Evolutionary conservation across 2,113 vertebrate genomes (phyloP).

Genomic region (Corynorhinus townsendii): DNA sequence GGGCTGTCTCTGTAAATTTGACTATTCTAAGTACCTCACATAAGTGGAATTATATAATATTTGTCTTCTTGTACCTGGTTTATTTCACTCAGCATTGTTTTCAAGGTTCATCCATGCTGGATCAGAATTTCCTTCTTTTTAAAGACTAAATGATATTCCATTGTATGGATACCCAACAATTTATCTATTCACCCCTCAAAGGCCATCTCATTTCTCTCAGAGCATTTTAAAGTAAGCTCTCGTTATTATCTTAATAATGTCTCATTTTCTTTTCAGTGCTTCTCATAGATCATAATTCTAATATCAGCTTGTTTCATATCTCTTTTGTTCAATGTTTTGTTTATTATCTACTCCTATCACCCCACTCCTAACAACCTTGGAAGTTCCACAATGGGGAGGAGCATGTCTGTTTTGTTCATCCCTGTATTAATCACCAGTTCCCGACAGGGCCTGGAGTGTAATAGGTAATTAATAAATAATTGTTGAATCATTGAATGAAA

Average conservation of each 20-base stretch:
- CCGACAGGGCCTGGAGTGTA: neutral
- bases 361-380: neutral
- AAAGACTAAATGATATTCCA: neutral
- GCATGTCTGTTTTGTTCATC: neutral
- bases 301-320: neutral
- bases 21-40: neutral
- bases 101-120: neutral
- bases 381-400: neutral
- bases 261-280: neutral
- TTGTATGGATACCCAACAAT: accelerated
- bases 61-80: neutral
- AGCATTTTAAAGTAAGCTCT: neutral
- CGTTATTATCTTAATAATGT: neutral
- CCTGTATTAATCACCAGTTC: neutral
- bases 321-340: neutral
- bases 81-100: neutral
- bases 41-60: neutral
- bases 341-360: neutral
- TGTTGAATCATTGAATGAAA: neutral
- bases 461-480: neutral
- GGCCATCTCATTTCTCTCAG: neutral
- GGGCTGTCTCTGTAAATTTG: neutral
- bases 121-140: neutral
- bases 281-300: neutral
- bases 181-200: neutral